A percentile compares a stretch with the other conserved stretches of the same genome.
Conservation (phyloP, 2,113 vertebrate species). For the Aptenodytes patagonicus region DNA sequence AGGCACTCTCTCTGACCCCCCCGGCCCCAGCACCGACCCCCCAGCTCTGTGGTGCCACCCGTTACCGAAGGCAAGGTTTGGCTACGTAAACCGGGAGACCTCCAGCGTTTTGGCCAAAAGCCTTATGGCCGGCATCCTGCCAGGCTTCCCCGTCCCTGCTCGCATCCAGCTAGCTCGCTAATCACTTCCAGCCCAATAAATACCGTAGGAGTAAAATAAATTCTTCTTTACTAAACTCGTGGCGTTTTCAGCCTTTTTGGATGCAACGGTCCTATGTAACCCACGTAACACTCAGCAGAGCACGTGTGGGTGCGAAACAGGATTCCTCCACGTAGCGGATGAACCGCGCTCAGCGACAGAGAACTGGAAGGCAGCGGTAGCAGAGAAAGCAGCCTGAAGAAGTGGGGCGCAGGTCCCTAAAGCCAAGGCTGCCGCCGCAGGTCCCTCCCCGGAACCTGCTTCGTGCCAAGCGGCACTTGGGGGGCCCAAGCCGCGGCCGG, state of each 20-base stretch:
- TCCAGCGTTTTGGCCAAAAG: not conserved
- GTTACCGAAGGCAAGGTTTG: no score
- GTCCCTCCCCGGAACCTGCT: no score
- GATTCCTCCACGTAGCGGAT: not conserved
- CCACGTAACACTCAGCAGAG: no score
- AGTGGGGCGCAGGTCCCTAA: no score
- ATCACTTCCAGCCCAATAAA: not conserved
- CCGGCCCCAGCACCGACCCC: not conserved
- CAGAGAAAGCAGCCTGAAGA: no score
- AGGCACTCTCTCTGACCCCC: no score
- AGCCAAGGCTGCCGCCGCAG: no score
- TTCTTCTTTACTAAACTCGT: not conserved
- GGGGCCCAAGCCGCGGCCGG: no score
- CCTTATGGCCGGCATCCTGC: not conserved
- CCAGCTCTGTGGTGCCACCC: not conserved
- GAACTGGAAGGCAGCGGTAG: no score
- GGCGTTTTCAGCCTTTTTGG: no score
- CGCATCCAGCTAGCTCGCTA: no score
- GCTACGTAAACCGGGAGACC: not conserved
- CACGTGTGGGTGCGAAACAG: fast-evolving
- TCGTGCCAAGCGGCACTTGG: no score
- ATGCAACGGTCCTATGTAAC: fast-evolving
- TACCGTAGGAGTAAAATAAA: fast-evolving
- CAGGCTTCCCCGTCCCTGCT: not conserved
- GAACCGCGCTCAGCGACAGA: not conserved